Percentiles rank a stretch among this genome's conserved stretches.
Conservation (phyloP, 2,797 vertebrate genomes). For the Hyperoplus immaculatus region DNA sequence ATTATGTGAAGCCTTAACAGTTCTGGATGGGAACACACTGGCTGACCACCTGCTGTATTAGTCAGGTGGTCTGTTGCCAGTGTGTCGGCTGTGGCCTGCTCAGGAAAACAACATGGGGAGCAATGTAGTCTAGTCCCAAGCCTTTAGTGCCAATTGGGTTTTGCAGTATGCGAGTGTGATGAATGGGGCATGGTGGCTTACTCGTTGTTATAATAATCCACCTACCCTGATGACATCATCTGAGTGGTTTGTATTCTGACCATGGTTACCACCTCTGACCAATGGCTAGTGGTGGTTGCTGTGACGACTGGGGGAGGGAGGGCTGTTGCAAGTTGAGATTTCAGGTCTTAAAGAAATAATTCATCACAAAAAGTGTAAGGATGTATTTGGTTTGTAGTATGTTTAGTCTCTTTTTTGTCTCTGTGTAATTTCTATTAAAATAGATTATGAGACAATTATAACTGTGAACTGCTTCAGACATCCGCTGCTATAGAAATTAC, state of each 20-base stretch:
- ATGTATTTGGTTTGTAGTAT: background rate
- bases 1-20: constrained; percentile 2
- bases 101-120: constrained; percentile 45
- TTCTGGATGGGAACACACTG: constrained; percentile 23
- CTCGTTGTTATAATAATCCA: constrained; percentile 99
- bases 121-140: constrained; percentile 46
- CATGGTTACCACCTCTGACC: constrained; percentile 78
- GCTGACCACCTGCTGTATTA: constrained; percentile 27
- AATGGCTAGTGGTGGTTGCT: constrained; percentile 70
- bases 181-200: constrained; percentile 79
- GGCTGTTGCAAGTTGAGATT: constrained; percentile 14
- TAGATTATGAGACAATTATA: background rate
- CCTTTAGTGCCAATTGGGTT: constrained; percentile 44
- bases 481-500: background rate
- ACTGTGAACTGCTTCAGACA: background rate
- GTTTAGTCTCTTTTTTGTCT: background rate
- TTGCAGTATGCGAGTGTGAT: constrained; percentile 75
- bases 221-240: constrained; percentile 96
- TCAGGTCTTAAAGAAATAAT: constrained; percentile 61
- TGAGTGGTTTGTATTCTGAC: constrained; percentile 78
- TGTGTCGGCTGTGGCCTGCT: constrained; percentile 41
- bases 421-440: background rate
- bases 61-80: constrained; percentile 36
- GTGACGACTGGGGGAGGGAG: constrained; percentile 42
- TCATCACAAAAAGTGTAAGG: background rate